phyloP scores from a whole-genome alignment of 2,797 vertebrate genomes.

The Parotocinclus haroldoi region DNA sequence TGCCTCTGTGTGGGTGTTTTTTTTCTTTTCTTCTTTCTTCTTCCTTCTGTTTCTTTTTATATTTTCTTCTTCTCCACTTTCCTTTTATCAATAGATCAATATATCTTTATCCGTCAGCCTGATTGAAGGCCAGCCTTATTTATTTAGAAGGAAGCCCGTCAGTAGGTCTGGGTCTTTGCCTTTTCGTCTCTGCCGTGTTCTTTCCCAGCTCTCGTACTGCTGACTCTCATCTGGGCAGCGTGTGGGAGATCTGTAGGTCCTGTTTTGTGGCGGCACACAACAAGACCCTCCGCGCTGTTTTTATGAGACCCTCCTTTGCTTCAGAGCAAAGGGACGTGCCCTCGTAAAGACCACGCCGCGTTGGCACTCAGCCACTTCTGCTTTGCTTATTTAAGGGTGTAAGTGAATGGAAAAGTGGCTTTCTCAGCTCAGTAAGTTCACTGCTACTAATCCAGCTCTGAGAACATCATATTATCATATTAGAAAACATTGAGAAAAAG shows the following conservation, averaged over 20 bases:
- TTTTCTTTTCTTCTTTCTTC: neutral
- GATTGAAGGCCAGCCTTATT: too few species aligned
- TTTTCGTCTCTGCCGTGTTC: neutral
- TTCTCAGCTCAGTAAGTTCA: too few species aligned
- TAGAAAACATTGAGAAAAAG: too few species aligned
- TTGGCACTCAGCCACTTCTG: neutral
- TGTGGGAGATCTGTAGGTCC: neutral
- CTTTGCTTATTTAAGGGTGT: too few species aligned
- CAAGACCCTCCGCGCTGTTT: neutral
- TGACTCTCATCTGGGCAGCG: constrained; percentile 9
- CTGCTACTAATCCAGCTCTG: too few species aligned
- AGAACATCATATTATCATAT: too few species aligned
- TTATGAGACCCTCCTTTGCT: constrained; percentile 3
- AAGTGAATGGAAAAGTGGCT: too few species aligned
- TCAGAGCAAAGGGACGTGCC: neutral
- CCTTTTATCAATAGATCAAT: neutral
- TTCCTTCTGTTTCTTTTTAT: neutral
- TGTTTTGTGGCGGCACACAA: constrained; percentile 10
- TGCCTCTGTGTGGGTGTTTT: constrained; percentile 27
- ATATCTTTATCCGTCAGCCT: too few species aligned
- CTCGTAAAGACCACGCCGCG: constrained; percentile 10
- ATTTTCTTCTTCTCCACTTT: neutral
- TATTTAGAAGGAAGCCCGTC: neutral
- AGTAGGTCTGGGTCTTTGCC: neutral
- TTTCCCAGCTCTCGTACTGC: neutral